Base-by-base conservation (phyloP, 2,113 vertebrate genomes). In the Micromys minutus region DNA sequence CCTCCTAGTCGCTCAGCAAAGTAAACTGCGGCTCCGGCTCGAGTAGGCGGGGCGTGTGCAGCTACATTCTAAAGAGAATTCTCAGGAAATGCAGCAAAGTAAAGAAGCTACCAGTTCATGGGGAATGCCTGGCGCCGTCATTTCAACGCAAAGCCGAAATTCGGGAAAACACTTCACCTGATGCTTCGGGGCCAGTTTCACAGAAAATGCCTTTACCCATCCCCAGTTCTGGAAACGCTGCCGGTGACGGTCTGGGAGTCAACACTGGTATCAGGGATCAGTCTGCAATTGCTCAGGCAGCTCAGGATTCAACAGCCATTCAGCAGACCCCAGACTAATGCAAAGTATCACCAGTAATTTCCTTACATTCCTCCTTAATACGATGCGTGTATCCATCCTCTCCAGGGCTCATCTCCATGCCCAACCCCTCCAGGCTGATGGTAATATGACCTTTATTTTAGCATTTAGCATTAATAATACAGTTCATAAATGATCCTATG, bases 361-460 rank as follows among this genome's bases (percentile, higher is more conserved):
- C 42, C 83, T 79, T n/a, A 2, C 47, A 52, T 52, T 85, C 76
- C 1, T 57, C n/a, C 24, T 77, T 81, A 67, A 71, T 21, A 34
- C 6, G 16, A 90, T 11, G 76, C 12, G 7, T 8, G 1, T 45
- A 26, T 65, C 77, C n/a, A 59, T 3, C 31, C 74, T 47, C 69
- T 42, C 39, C n/a, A 7, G 16, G 3, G 16, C 8, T 75, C n/a
- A 10, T 13, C n/a, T 67, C 77, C 12, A n/a, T 31, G 24, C 45
- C 77, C 0, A 3, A 29, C 31, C 26, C 50, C 34, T 59, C 87
- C 24, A 71, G 79, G 42, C 17, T 80, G 71, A 92, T 29, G 26
- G 67, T 80, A 86, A 94, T 75, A 69, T 7, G 76, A 96, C 76
- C 90, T 97, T 94, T 97, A 52, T 76, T 93, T 90, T 69, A 97